phyloP scores from a whole-genome alignment of 2,888 invertebrate genomes.

The Venusia cambrica region DNA sequence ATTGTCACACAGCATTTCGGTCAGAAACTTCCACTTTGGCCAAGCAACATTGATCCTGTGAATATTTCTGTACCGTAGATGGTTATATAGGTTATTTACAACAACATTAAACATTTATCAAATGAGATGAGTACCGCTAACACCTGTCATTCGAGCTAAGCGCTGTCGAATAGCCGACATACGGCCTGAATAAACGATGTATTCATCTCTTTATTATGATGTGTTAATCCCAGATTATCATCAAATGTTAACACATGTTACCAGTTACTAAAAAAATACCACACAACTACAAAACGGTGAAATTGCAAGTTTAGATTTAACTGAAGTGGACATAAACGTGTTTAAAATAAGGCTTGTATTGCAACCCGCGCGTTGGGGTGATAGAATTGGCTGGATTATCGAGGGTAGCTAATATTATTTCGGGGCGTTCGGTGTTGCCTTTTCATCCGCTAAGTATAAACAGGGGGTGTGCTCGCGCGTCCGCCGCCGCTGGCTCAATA shows the following conservation, averaged over 20 bases:
- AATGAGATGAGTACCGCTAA: slow-evolving; percentile 62
- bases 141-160: slow-evolving; percentile 69
- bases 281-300: slow-evolving; percentile 33
- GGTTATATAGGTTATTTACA: too few species aligned
- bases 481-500: slow-evolving; percentile 57
- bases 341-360: slow-evolving; percentile 44
- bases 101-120: slow-evolving; percentile 37
- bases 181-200: slow-evolving; percentile 74
- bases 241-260: slow-evolving; percentile 81
- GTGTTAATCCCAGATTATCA: slow-evolving; percentile 80
- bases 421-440: slow-evolving; percentile 79
- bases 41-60: too few species aligned
- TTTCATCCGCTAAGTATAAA: slow-evolving; percentile 80
- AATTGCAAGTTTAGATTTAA: slow-evolving; percentile 18
- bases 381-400: slow-evolving; percentile 69
- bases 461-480: slow-evolving; percentile 77
- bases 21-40: too few species aligned
- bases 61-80: too few species aligned
- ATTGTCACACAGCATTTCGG: too few species aligned
- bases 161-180: slow-evolving; percentile 68
- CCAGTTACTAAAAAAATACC: slow-evolving; percentile 73
- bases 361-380: slow-evolving; percentile 34
- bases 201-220: slow-evolving; percentile 81
- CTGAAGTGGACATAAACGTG: slow-evolving; percentile 42
- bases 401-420: slow-evolving; percentile 81